Evolutionary conservation across 1,140 invertebrate genomes (phyloP), one percentile per base, ranked within the genome.

Genomic region (Cydia strobilella): DNA sequence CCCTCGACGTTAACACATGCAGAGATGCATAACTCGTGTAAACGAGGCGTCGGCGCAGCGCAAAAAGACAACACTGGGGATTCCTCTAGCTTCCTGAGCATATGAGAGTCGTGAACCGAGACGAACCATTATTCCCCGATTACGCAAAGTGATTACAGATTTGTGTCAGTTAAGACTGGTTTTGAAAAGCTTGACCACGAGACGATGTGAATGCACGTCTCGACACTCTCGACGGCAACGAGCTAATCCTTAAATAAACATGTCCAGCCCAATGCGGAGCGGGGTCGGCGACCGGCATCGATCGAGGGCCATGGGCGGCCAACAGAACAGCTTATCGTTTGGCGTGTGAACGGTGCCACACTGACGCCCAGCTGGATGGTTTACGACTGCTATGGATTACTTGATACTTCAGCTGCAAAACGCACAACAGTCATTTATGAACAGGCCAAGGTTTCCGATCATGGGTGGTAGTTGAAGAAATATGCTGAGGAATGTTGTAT

Each of bases 221-320:
- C 35, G 31, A 23, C 69, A 13, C 18, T 4, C 66, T 9, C 35
- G 31, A 23, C 69, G 27, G 25, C 69, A 9, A 18, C 69, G 69
- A 63, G 62, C 51, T 63, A 63, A 25, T 27, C 62, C 62, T 63
- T 25, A 63, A 63, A 63, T 63, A 63, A 63, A 63, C 62, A 63
- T 63, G 62, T 63, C 62, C 23, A 63, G 62, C 62, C 62, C 62
- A 63, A 27, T n/a, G 62, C 62, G 20, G 62, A 48, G 45, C 2
- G 62, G 62, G 62, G 62, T 63, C 62, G 13, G 62, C 62, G 62
- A 63, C 62, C 62, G 62, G 20, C 20, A 63, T 63, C 62, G 62
- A 63, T 63, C 62, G 62, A 25, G 62, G 25, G 51, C 20, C 20
- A 63, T 13, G 62, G 62, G 62, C 62, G 54, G 23, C 62, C 62